Conservation (phyloP, 2,113 vertebrate genomes). For the Alligator sinensis region DNA sequence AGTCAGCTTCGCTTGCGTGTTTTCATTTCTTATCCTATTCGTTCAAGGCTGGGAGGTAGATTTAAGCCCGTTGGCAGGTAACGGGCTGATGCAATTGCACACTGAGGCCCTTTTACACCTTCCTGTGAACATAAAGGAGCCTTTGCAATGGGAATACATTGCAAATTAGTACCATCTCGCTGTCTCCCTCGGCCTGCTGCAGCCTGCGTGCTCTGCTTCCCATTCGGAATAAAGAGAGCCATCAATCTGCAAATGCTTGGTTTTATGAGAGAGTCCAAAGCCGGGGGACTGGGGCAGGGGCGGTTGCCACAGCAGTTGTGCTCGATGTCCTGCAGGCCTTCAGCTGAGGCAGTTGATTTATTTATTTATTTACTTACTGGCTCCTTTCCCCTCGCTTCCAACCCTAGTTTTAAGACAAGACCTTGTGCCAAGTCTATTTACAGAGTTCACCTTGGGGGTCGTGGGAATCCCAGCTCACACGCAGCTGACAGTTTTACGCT, state of each 20-base stretch:
- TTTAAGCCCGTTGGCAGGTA: background rate
- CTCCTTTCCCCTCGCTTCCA: background rate
- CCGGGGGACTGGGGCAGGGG: background rate
- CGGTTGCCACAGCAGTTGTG: background rate
- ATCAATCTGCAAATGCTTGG: background rate
- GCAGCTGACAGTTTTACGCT: conserved; percentile 29
- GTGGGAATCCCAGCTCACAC: conserved; percentile 70
- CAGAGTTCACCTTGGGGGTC: conserved; percentile 75
- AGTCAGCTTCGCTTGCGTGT: background rate
- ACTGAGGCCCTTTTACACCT: background rate
- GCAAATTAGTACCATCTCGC: background rate
- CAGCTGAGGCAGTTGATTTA: background rate
- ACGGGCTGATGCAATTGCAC: rapidly evolving
- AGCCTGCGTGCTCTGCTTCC: background rate
- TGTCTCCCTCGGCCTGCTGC: rapidly evolving
- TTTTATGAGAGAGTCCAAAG: background rate
- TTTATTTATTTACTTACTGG: background rate
- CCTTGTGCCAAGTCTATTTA: conserved; percentile 76
- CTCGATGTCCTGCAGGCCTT: background rate
- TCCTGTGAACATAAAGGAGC: background rate
- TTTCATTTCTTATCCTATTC: background rate
- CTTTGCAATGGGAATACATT: background rate
- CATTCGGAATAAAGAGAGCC: background rate
- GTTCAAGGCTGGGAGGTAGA: background rate
- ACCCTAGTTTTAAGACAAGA: conserved; percentile 59